Evolutionary conservation across 1,140 invertebrate species (phyloP), one percentile per base, ranked within the genome.

Genomic region (Penaeus vannamei): DNA sequence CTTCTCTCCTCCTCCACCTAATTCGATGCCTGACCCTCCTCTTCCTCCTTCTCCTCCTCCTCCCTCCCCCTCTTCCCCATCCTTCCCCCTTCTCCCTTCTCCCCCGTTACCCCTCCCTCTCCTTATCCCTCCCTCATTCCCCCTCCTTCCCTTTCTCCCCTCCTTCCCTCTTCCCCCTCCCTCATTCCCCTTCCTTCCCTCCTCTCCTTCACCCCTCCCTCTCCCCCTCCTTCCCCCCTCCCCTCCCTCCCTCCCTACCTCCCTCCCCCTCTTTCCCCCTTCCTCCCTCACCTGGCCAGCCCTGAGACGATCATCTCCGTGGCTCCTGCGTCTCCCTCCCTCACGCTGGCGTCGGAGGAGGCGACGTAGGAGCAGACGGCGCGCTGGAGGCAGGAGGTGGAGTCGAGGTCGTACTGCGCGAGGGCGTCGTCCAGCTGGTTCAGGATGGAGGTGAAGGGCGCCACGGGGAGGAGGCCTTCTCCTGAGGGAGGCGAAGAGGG

Each of bases 291-390:
- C 87, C 83, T 85, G 10, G 89, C 72, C 0, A 91, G 14, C 8
- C 90, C 90, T 4, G 61, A 29, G 26, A 90, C 80, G n/a, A 90
- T 84, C 42, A 90, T 53, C 77, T 88, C 29, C 20, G 61, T 66
- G 0, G 81, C 36, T 72, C 90, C 79, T 0, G 81, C 84, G 23
- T 81, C 61, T 1, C 85, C 90, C 8, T 79, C 32, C 36, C 89
- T 83, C 3, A 91, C 87, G 92, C 85, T 92, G 88, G 83, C 92
- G 22, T 91, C 87, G 32, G 87, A 86, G 23, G 72, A 64, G 1
- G 64, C 60, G 42, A 91, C 82, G 80, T 90, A 90, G 36, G 86
- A 62, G 36, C 85, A 90, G 20, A 91, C 90, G 79, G 85, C 77
- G 23, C 90, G 61, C 62, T 90, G 88, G 66, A 91, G 79, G 29